These are phyloP conservation scores for Plodia interpunctella DNA, from an alignment of 1,140 invertebrate species.

Conservation along the genomic window DNA sequence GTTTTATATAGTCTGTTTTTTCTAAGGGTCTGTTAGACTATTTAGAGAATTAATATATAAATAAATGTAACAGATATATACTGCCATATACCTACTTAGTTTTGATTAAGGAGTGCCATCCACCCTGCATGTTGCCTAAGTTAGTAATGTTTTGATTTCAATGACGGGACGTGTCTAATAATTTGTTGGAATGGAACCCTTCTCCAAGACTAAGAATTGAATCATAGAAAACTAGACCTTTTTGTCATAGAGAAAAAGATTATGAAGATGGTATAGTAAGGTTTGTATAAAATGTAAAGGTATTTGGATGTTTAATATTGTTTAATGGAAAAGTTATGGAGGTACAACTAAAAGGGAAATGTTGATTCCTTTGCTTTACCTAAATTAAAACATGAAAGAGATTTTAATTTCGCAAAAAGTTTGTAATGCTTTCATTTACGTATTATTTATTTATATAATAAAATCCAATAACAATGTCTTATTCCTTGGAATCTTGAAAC, in stretches of 20 bases:
- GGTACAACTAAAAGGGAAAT: no score
- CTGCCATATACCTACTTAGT: conserved; percentile 27
- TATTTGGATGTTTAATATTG: conserved; percentile 35
- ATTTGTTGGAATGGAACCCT: conserved; percentile 40
- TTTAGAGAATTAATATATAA: no score
- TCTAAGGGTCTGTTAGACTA: no score
- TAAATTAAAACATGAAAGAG: no score
- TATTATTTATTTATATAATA: no score
- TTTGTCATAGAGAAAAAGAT: not conserved
- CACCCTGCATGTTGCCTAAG: conserved; percentile 22
- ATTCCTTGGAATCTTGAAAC: no score
- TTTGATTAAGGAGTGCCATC: conserved; percentile 4
- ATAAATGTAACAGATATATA: no score
- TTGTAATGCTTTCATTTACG: no score
- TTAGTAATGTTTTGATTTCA: conserved; percentile 58
- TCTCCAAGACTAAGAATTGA: not conserved
- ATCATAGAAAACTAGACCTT: not conserved
- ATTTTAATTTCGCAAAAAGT: no score
- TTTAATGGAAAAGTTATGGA: conserved; percentile 34
- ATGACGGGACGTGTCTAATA: conserved; percentile 56
- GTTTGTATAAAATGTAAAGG: conserved; percentile 13
- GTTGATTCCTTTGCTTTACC: no score
- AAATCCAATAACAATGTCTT: no score
- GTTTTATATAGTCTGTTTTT: no score
- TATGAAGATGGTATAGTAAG: not conserved